Conservation (phyloP, 2,113 vertebrate species). For the Camelus bactrianus region DNA sequence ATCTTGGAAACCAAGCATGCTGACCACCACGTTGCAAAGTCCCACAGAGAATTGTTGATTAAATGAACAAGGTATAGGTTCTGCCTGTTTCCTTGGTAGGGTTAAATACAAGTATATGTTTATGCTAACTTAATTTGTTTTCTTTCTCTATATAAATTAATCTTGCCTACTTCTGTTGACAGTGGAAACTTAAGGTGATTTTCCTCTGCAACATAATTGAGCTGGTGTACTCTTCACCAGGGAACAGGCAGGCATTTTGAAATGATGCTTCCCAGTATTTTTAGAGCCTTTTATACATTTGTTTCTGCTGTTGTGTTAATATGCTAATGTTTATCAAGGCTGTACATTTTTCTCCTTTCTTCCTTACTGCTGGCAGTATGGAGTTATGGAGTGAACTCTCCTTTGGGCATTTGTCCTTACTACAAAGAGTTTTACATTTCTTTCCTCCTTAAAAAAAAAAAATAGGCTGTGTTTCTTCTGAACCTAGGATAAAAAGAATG, state of each 20-base stretch:
- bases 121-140: conserved; percentile 40
- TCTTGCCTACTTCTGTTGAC: conserved; percentile 4
- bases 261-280: neutral
- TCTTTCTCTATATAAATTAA: neutral
- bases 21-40: neutral
- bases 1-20: neutral
- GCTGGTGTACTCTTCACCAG: neutral
- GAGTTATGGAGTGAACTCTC: conserved; percentile 30
- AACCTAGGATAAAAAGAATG: conserved; percentile 54
- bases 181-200: neutral
- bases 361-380: neutral
- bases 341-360: neutral
- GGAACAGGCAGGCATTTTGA: conserved; percentile 9
- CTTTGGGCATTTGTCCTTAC: conserved; percentile 66
- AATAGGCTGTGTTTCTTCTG: conserved; percentile 34
- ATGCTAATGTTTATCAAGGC: conserved; percentile 53
- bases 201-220: neutral
- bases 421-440: conserved; percentile 54
- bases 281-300: conserved; percentile 11
- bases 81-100: neutral
- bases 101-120: neutral
- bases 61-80: neutral
- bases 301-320: conserved; percentile 48
- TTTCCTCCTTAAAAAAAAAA: conserved; percentile 45
- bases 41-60: neutral